Conservation (phyloP, 2,797 vertebrate species). For the Hoplostethus atlanticus region DNA sequence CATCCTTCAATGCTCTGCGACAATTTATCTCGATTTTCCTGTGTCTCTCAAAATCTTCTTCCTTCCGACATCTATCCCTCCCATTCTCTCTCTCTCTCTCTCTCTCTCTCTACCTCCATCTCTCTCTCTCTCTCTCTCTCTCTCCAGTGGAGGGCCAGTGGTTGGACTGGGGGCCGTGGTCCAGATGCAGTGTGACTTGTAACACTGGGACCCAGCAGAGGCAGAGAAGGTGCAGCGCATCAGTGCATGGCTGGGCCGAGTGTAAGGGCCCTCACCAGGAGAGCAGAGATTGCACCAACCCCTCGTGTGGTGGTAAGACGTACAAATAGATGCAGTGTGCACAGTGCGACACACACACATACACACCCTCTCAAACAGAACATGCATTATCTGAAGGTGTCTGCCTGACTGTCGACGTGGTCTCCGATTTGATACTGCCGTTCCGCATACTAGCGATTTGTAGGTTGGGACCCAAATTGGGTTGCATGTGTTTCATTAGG, state of each 20-base stretch:
- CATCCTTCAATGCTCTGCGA: constrained; percentile 20
- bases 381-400: constrained; percentile 47
- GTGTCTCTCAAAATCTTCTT: background rate
- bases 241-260: constrained; percentile 92
- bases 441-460: constrained; percentile 23
- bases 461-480: constrained; percentile 42
- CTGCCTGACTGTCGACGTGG: background rate
- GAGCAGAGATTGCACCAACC: constrained; percentile 90
- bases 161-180: constrained; percentile 97
- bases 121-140: background rate
- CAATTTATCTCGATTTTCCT: constrained; percentile 9
- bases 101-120: background rate
- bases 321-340: constrained; percentile 37
- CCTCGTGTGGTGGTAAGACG: constrained; percentile 89
- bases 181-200: constrained; percentile 93
- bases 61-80: background rate
- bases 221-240: constrained; percentile 91
- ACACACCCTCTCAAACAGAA: constrained; percentile 18
- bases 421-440: constrained; percentile 15
- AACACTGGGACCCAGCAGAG: constrained; percentile 93
- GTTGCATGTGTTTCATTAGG: background rate
- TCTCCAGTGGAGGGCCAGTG: constrained; percentile 95
- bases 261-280: constrained; percentile 93
- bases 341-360: constrained; percentile 23
- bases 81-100: constrained; percentile 4